Evolutionary conservation across 1,140 invertebrate species (phyloP), one percentile per base, ranked within the genome.

Genomic region (Nephotettix cincticeps): DNA sequence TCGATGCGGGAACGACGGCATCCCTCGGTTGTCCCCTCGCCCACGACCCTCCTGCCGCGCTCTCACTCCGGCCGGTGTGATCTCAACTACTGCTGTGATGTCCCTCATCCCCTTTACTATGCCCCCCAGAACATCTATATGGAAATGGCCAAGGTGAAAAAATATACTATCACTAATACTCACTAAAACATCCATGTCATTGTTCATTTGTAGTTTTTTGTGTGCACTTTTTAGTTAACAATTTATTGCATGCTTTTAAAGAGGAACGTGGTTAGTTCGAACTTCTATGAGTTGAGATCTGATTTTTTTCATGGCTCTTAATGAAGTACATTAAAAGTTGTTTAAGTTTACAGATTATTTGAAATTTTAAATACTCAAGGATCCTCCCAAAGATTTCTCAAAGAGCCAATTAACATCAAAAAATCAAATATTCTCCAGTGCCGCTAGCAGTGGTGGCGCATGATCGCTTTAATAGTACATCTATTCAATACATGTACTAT

Each of bases 1-100:
- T 93, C 91, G 2, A 82, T 93, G 75, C 83, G 91, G 19, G 92
- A 93, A 79, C 84, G 91, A 77, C 80, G 84, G 1, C 14, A 61
- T 23, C 6, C 9, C 14, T 0, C 76, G 79, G 23, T 77, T 79
- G 14, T 77, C 78, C 14, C 36, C 64, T n/a, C 69, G 13, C 58
- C 68, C n/a, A 68, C 47, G 25, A 67, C 68, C 17, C 61, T 70
- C 47, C 83, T 86, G 74, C 85, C 86, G 25, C 78, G 85, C 45
- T 86, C 84, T 77, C 83, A 86, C 75, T 86, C 86, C 66, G 85
- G 85, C 74, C 69, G 77, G 19, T 78, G 78, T 72, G 77, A 79
- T 68, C 65, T 77, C 63, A 72, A 68, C 45, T 76, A 77, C 69
- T 74, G 74, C 70, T 74, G 74, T 29, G 67, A 68, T 45, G 40